A percentile compares a stretch with the other conserved stretches of the same genome.
These are phyloP conservation scores for Philotrypesis tridentata DNA, from an alignment of 1,140 invertebrate genomes.

Conservation along the genomic window DNA sequence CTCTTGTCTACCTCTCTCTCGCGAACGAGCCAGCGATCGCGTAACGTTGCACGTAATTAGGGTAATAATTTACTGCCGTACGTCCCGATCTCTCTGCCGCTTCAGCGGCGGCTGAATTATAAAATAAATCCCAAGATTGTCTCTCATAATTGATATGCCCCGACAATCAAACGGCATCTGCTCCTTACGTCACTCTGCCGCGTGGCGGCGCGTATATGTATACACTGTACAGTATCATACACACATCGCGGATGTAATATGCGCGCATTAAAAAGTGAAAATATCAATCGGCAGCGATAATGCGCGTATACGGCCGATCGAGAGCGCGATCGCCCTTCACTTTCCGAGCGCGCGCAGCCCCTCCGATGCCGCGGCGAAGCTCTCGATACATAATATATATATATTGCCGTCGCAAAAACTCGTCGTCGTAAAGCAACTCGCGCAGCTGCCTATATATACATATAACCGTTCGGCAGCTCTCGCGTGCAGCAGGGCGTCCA, in stretches of 20 bases:
- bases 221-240: too few relatives aligned
- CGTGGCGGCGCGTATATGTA: too few relatives aligned
- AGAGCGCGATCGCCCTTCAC: conserved; percentile 29
- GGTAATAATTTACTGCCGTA: neutral
- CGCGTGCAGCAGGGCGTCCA: neutral
- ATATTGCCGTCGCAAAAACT: conserved; percentile 1
- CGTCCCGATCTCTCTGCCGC: neutral
- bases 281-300: conserved; percentile 11
- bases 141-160: too few relatives aligned
- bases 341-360: neutral
- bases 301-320: neutral
- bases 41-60: neutral
- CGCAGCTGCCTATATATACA: neutral
- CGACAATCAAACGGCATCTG: too few relatives aligned
- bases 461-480: neutral
- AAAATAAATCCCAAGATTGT: too few relatives aligned
- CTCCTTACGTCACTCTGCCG: too few relatives aligned
- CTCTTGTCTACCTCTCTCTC: too few relatives aligned
- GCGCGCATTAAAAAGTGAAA: conserved; percentile 38
- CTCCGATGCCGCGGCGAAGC: neutral
- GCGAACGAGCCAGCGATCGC: too few relatives aligned
- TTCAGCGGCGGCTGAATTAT: neutral
- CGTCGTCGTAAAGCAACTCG: conserved; percentile 2
- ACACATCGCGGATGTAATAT: too few relatives aligned
- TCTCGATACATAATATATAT: too few relatives aligned